Evolutionary conservation across 2,888 invertebrate species (phyloP).

Genomic region (Drosophila yooni): DNA sequence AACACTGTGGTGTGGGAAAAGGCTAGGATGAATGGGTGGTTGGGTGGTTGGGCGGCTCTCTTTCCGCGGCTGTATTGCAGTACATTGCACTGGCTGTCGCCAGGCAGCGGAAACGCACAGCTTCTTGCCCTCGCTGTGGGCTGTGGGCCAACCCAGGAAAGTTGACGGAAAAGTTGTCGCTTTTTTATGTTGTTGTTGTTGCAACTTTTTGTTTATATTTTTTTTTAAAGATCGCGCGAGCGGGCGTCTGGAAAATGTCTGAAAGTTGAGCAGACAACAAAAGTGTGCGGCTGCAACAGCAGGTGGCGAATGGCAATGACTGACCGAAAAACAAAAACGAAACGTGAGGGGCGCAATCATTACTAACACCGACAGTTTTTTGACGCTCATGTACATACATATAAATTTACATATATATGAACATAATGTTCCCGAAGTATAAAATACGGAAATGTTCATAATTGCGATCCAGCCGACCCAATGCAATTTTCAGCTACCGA

Average conservation of each 20-base stretch:
- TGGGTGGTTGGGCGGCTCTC: slow-evolving; percentile 5
- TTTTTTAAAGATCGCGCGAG: slow-evolving; percentile 68
- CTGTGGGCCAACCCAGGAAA: slow-evolving; percentile 69
- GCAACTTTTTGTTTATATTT: slow-evolving; percentile 40
- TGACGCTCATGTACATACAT: slow-evolving; percentile 21
- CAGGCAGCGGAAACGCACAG: slow-evolving; percentile 74
- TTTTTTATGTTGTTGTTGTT: slow-evolving; percentile 37
- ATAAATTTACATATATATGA: neutral
- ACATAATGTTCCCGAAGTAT: slow-evolving; percentile 44
- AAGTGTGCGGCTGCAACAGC: slow-evolving; percentile 53
- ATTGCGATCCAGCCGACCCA: slow-evolving; percentile 40
- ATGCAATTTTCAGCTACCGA: neutral
- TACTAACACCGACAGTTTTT: slow-evolving; percentile 56
- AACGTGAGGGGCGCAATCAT: slow-evolving; percentile 43
- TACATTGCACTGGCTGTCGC: slow-evolving; percentile 61
- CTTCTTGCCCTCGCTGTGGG: slow-evolving; percentile 79
- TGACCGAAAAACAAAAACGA: slow-evolving; percentile 11
- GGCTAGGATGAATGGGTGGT: slow-evolving; percentile 34
- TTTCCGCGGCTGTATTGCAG: slow-evolving; percentile 20
- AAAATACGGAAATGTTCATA: slow-evolving; percentile 52
- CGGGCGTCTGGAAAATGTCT: slow-evolving; percentile 81
- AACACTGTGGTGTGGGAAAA: slow-evolving; percentile 41
- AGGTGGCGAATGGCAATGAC: slow-evolving; percentile 60
- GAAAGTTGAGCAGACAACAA: slow-evolving; percentile 74
- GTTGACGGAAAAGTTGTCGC: slow-evolving; percentile 76